phyloP scores from a whole-genome alignment of 2,797 vertebrate species.

The Sebastes diploproa region DNA sequence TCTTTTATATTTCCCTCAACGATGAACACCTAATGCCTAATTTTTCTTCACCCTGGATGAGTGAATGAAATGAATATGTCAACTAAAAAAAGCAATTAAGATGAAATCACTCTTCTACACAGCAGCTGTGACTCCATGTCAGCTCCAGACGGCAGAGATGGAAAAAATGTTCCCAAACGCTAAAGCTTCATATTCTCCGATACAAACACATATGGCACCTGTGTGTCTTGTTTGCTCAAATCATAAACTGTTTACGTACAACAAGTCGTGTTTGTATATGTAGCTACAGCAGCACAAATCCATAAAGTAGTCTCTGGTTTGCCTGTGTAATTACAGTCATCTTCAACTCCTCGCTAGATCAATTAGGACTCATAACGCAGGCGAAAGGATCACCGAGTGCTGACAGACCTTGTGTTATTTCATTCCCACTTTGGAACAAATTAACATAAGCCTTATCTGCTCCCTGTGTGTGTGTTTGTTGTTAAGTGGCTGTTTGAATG shows the following conservation, averaged over 20 bases:
- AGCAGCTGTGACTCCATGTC: not conserved
- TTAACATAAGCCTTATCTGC: constrained; percentile 10
- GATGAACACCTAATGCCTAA: not conserved
- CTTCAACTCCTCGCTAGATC: not conserved
- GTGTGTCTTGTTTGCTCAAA: not conserved
- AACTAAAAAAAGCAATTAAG: not conserved
- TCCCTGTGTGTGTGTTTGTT: not conserved
- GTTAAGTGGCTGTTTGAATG: constrained; percentile 13
- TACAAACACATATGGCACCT: not conserved
- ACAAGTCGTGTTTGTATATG: constrained; percentile 4
- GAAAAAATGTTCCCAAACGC: not conserved
- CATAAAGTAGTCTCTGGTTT: not conserved
- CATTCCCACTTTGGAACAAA: constrained; percentile 14
- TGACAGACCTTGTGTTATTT: not conserved
- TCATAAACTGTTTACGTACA: not conserved
- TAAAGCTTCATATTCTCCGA: not conserved
- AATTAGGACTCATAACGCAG: constrained; percentile 18
- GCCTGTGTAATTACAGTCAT: constrained; percentile 18
- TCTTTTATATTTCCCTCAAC: constrained; percentile 2
- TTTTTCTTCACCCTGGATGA: not conserved
- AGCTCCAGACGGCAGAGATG: not conserved
- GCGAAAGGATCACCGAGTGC: constrained; percentile 2
- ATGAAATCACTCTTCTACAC: not conserved
- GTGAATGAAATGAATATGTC: constrained; percentile 1
- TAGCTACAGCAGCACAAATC: not conserved